phyloP scores from a whole-genome alignment of 2,888 invertebrate genomes.

The Drosophila pseudotakahashii region DNA sequence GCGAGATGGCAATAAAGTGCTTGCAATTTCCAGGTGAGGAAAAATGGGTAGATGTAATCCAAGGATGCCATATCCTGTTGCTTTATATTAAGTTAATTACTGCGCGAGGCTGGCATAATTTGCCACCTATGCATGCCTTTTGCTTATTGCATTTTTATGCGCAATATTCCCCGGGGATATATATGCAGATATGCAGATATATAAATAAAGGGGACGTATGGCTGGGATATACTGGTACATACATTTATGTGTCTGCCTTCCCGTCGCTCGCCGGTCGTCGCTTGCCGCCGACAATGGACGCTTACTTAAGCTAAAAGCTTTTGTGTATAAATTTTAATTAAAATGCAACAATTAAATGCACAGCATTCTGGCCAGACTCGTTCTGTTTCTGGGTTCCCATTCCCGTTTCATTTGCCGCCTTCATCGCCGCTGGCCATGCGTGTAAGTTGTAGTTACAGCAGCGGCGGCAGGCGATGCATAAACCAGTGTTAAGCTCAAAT shows the following conservation, averaged over 20 bases:
- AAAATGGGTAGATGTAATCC: constrained; percentile 13
- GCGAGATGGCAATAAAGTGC: not conserved
- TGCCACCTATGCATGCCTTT: constrained; percentile 51
- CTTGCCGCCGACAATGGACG: constrained; percentile 41
- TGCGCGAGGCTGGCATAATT: constrained; percentile 59
- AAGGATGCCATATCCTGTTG: constrained; percentile 19
- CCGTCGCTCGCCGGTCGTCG: constrained; percentile 13
- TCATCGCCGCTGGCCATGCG: constrained; percentile 45
- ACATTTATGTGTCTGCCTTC: constrained; percentile 34
- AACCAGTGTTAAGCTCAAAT: constrained; percentile 76
- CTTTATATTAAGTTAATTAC: constrained; percentile 62
- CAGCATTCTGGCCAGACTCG: constrained; percentile 54
- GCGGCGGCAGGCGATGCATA: constrained; percentile 67
- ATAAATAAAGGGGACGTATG: not conserved
- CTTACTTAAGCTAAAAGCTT: constrained; percentile 80
- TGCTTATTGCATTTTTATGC: constrained; percentile 51
- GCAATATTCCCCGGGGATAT: constrained; percentile 15
- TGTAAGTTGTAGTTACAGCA: constrained; percentile 62
- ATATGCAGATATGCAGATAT: constrained; percentile 10
- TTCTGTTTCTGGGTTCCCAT: not conserved
- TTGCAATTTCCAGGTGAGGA: constrained; percentile 1
- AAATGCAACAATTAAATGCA: constrained; percentile 80
- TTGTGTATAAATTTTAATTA: constrained; percentile 79
- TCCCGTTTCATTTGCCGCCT: constrained; percentile 14
- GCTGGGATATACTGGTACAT: constrained; percentile 2